Percentiles rank a stretch among this genome's conserved stretches.
Evolutionary conservation across 92 coral and sea anemone species (phyloP).

Genomic region (Epizoanthus stellaris): DNA sequence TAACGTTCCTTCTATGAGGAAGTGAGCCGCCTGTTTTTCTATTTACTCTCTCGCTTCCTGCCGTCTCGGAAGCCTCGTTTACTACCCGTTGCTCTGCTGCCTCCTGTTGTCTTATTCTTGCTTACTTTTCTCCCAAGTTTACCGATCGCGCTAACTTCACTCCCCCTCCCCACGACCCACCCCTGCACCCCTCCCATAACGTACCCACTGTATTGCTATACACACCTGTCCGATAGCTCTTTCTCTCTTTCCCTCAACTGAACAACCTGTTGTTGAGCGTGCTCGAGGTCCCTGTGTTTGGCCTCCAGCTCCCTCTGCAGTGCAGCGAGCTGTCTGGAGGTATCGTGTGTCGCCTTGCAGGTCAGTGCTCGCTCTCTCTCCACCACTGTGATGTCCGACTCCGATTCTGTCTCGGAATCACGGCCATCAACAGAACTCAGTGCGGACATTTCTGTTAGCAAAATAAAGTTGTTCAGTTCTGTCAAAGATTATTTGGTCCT

Average conservation of each 20-base stretch:
- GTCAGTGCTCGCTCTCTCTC: constrained; percentile 27
- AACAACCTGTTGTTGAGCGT: constrained; percentile 72
- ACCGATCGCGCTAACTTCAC: neutral
- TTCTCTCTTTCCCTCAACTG: constrained; percentile 74
- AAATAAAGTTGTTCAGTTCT: neutral
- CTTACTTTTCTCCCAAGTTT: too few relatives aligned
- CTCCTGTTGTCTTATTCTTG: too few relatives aligned
- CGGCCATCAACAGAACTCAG: constrained; percentile 65
- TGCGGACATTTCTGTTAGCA: constrained; percentile 66
- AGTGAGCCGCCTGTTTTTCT: too few relatives aligned
- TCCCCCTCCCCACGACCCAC: neutral
- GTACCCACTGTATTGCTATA: neutral
- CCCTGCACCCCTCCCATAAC: neutral
- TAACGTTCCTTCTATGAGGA: too few relatives aligned
- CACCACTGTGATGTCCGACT: constrained; percentile 17
- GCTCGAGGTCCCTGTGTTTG: constrained; percentile 80
- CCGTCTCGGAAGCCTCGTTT: too few relatives aligned
- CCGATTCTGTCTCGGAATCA: constrained; percentile 40
- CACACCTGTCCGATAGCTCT: constrained; percentile 83
- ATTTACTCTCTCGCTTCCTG: too few relatives aligned
- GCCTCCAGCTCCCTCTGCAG: constrained; percentile 62
- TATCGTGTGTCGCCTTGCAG: constrained; percentile 34
- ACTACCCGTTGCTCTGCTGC: too few relatives aligned
- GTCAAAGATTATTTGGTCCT: too few relatives aligned
- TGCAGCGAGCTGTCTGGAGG: constrained; percentile 36